A percentile compares a stretch with the other conserved stretches of the same genome.
Conservation (phyloP, 2,113 vertebrate species). For the Lipotes vexillifer region DNA sequence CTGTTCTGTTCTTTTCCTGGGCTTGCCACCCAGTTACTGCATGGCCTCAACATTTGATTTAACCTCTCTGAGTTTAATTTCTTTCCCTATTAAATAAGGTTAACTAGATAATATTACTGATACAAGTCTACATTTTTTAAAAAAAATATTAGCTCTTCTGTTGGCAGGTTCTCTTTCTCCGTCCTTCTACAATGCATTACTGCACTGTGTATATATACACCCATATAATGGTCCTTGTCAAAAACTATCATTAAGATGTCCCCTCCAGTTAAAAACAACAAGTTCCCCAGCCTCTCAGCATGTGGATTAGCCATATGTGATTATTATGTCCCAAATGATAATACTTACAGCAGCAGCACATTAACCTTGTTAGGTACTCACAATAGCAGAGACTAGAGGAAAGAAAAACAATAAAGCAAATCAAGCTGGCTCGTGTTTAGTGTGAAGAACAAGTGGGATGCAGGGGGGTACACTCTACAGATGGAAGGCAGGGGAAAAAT, state of each 20-base stretch:
- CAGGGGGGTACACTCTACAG: background rate
- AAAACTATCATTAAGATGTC: constrained; percentile 66
- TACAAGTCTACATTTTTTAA: background rate
- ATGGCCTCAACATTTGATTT: background rate
- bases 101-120: background rate
- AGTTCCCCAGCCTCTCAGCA: constrained; percentile 64
- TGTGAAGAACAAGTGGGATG: background rate
- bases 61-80: constrained; percentile 40
- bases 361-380: constrained; percentile 80
- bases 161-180: background rate
- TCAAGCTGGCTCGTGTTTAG: background rate
- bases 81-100: constrained; percentile 35
- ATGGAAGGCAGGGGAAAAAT: background rate
- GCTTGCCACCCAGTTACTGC: background rate
- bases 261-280: constrained; percentile 53
- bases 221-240: constrained; percentile 57
- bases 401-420: constrained; percentile 49
- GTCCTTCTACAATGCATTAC: background rate
- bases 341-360: constrained; percentile 73
- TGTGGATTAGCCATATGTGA: constrained; percentile 71
- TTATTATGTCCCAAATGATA: constrained; percentile 74
- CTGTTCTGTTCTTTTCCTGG: background rate
- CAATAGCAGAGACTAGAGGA: constrained; percentile 57
- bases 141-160: background rate
- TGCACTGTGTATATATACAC: background rate